Conservation (phyloP, 2,113 vertebrate species). For the Ceyx melanurus region DNA sequence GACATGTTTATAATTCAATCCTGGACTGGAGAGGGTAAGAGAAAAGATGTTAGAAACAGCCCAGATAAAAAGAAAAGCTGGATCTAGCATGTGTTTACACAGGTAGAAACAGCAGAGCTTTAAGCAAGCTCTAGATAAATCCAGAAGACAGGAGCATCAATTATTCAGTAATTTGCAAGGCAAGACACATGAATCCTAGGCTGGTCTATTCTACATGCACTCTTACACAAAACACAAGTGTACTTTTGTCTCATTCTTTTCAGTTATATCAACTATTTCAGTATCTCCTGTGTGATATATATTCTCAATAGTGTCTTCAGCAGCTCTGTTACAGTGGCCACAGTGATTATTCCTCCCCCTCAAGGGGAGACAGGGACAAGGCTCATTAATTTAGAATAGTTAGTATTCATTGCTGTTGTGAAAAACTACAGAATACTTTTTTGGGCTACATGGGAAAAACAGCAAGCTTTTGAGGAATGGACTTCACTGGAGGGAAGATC, state of each 20-base stretch:
- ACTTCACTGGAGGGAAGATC: slow-evolving; percentile 39
- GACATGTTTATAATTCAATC: background rate
- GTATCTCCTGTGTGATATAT: background rate
- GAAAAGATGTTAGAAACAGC: background rate
- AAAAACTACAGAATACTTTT: background rate
- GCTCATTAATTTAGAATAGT: slow-evolving; percentile 16
- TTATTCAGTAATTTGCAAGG: slow-evolving; percentile 6
- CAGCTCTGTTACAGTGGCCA: background rate
- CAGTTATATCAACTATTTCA: background rate
- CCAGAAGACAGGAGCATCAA: background rate
- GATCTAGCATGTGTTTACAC: background rate
- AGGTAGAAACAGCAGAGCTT: background rate
- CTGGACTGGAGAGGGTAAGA: background rate
- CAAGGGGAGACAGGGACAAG: background rate
- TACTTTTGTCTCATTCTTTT: background rate
- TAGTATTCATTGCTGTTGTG: background rate
- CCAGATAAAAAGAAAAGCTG: background rate
- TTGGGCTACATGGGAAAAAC: background rate
- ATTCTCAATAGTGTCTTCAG: background rate
- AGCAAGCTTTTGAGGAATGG: slow-evolving; percentile 31
- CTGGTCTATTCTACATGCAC: background rate
- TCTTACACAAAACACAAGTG: background rate
- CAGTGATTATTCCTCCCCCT: background rate
- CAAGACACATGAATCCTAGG: background rate
- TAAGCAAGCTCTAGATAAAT: background rate